These are phyloP conservation scores for Prenolepis imparis DNA, from an alignment of 2,888 invertebrate species.

Conservation along the genomic window DNA sequence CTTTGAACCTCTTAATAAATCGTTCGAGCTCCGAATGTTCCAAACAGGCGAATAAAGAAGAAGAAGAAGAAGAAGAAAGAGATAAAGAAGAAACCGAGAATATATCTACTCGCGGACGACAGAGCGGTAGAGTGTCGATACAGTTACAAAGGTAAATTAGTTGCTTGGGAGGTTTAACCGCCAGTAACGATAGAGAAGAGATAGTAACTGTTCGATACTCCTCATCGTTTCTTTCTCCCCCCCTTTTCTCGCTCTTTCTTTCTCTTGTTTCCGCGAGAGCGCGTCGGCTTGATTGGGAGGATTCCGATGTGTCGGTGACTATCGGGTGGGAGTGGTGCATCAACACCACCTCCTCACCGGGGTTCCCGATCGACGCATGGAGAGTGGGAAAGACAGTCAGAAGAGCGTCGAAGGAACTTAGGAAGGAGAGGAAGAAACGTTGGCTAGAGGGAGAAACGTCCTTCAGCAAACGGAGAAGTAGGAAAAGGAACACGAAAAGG, in stretches of 20 bases:
- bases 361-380: conserved; percentile 35
- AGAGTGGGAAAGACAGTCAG: conserved; percentile 59
- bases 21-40: too few relatives aligned
- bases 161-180: conserved; percentile 65
- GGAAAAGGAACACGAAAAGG: conserved; percentile 59
- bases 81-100: conserved; percentile 29
- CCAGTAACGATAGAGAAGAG: conserved; percentile 71
- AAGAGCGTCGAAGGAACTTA: conserved; percentile 61
- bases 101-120: conserved; percentile 26
- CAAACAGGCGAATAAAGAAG: background rate
- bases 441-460: conserved; percentile 55
- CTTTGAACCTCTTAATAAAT: background rate
- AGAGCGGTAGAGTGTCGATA: conserved; percentile 67
- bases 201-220: conserved; percentile 54
- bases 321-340: conserved; percentile 75
- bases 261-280: conserved; percentile 31
- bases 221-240: conserved; percentile 22
- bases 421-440: conserved; percentile 40
- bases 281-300: conserved; percentile 64
- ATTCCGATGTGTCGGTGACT: conserved; percentile 75
- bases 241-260: conserved; percentile 23
- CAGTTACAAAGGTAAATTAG: conserved; percentile 78
- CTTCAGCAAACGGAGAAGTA: conserved; percentile 53
- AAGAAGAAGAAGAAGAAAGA: conserved; percentile 4
- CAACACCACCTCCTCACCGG: conserved; percentile 59